These are phyloP conservation scores for Tor tambroides DNA, from an alignment of 2,113 vertebrate genomes.

Conservation along the genomic window DNA sequence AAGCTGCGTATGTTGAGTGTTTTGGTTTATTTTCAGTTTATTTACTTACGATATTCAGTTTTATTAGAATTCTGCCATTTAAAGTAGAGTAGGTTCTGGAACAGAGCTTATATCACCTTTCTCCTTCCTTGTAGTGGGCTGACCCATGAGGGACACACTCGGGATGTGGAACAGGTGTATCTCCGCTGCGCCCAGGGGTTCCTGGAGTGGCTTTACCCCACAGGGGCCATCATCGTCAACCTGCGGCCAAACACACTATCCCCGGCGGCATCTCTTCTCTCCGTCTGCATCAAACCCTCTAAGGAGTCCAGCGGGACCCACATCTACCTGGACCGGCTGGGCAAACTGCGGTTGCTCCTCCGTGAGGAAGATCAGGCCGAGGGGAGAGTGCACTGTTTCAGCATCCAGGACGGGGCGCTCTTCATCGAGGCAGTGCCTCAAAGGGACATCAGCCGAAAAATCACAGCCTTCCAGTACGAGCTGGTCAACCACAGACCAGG, in stretches of 20 bases:
- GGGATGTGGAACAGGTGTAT: slow-evolving; percentile 98
- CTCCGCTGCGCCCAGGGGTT: slow-evolving; percentile 91
- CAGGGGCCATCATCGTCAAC: slow-evolving; percentile 94
- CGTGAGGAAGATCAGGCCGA: slow-evolving; percentile 79
- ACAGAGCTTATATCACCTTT: background rate
- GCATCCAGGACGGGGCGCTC: slow-evolving; percentile 87
- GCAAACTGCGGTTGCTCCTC: slow-evolving; percentile 88
- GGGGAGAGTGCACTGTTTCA: slow-evolving; percentile 85
- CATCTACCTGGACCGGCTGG: slow-evolving; percentile 95
- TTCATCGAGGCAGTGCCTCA: slow-evolving; percentile 93
- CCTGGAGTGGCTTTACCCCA: slow-evolving; percentile 96
- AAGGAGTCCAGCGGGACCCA: slow-evolving; percentile 88
- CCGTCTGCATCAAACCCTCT: slow-evolving; percentile 92
- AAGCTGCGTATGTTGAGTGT: background rate
- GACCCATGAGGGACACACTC: slow-evolving; percentile 89
- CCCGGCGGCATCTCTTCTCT: slow-evolving; percentile 79
- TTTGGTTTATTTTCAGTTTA: background rate
- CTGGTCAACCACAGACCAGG: slow-evolving; percentile 79
- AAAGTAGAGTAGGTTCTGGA: background rate
- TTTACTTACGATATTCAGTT: background rate
- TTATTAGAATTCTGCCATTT: background rate
- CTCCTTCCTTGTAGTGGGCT: slow-evolving; percentile 80
- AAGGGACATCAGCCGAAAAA: slow-evolving; percentile 91
- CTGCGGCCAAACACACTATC: slow-evolving; percentile 88
- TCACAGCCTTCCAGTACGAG: slow-evolving; percentile 95